Conservation (phyloP, 1,140 invertebrate genomes). For the Scaptomyza pallida region DNA sequence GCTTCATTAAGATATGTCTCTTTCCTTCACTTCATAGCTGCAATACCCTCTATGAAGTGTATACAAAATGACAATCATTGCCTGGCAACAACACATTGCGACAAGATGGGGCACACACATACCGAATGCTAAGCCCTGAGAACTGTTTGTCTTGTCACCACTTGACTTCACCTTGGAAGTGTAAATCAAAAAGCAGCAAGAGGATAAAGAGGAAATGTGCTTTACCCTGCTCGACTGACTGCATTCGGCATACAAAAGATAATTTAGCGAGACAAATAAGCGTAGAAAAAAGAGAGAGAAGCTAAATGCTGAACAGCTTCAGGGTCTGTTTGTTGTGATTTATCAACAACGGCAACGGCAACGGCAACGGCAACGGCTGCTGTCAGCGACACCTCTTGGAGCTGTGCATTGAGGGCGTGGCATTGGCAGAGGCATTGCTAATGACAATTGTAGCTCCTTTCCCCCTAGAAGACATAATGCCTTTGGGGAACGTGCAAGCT, state of each 20-base stretch:
- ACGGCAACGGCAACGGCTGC: background rate
- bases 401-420: conserved; percentile 39
- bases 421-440: conserved; percentile 14
- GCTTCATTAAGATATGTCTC: too few species aligned
- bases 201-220: conserved; percentile 1
- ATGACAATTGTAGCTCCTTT: background rate
- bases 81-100: conserved; percentile 56
- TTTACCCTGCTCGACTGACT: conserved; percentile 16
- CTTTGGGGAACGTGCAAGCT: conserved; percentile 1
- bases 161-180: conserved; percentile 33
- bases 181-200: background rate
- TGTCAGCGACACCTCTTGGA: background rate
- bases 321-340: conserved; percentile 29
- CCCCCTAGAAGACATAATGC: conserved; percentile 3
- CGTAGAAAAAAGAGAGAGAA: conserved; percentile 23
- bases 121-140: conserved; percentile 22
- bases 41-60: background rate
- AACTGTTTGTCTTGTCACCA: conserved; percentile 56
- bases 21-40: background rate
- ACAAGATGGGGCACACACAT: conserved; percentile 57
- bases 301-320: conserved; percentile 42
- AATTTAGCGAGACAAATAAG: conserved; percentile 56
- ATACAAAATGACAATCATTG: conserved; percentile 8
- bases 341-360: conserved; percentile 36
- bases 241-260: conserved; percentile 56